Percentiles rank a stretch among this genome's conserved stretches.
phyloP scores from a whole-genome alignment of 2,113 vertebrate species.

The Hirundichthys speculiger region DNA sequence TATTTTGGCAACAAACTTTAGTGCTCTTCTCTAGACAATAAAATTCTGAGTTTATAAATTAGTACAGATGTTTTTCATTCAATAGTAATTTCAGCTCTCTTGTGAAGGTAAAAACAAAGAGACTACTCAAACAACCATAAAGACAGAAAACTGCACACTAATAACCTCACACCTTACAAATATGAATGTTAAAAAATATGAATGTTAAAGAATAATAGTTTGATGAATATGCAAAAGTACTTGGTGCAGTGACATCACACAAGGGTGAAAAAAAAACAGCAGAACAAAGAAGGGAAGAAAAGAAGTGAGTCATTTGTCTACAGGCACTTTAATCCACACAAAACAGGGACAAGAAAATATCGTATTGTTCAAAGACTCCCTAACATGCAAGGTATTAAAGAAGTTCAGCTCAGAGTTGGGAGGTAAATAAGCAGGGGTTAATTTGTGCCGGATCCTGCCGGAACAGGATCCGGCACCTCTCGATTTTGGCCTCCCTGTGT shows the following conservation, averaged over 20 bases:
- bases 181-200: conserved; percentile 13
- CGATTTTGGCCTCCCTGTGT: too few species aligned
- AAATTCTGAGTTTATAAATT: too few species aligned
- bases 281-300: conserved; percentile 54
- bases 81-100: too few species aligned
- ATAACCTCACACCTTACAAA: conserved; percentile 21
- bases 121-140: too few species aligned
- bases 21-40: neutral
- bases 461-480: too few species aligned
- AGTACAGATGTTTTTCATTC: too few species aligned
- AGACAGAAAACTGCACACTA: conserved; percentile 1
- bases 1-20: neutral
- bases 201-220: conserved; percentile 16
- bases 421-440: conserved; percentile 47
- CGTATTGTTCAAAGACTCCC: conserved; percentile 62
- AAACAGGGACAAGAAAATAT: conserved; percentile 57
- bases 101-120: too few species aligned
- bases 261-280: conserved; percentile 46
- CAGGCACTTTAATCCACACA: conserved; percentile 62
- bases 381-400: conserved; percentile 59
- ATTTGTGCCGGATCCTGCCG: too few species aligned
- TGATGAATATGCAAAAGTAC: conserved; percentile 42
- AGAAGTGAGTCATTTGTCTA: conserved; percentile 62
- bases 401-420: conserved; percentile 29
- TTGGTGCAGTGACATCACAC: conserved; percentile 20